Evolutionary conservation across 2,797 vertebrate genomes (phyloP).

Genomic region (Scyliorhinus canicula): DNA sequence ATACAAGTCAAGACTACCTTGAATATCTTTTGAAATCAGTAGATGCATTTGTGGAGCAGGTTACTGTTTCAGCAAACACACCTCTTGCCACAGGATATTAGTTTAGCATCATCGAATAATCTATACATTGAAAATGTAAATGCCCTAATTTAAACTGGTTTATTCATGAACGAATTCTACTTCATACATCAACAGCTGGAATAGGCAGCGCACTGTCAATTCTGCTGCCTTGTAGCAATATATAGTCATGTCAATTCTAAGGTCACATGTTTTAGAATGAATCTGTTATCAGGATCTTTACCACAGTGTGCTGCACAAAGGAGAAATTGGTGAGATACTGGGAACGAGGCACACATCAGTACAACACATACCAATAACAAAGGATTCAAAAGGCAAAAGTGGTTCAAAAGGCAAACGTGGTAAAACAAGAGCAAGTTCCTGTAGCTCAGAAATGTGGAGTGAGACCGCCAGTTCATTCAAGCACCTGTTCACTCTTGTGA

Average conservation of each 20-base stretch:
- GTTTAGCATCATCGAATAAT: background rate
- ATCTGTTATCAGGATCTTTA: background rate
- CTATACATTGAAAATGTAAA: background rate
- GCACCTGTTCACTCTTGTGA: background rate
- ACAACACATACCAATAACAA: background rate
- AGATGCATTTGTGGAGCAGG: background rate
- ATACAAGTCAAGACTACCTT: background rate
- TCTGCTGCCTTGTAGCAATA: too few species aligned
- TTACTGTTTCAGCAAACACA: background rate
- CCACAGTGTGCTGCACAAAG: background rate
- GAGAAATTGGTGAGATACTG: background rate
- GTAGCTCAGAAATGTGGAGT: background rate
- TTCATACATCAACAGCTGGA: background rate
- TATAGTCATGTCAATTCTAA: background rate
- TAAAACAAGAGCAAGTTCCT: background rate
- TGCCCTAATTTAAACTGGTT: background rate
- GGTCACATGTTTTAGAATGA: background rate
- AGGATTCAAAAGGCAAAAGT: background rate
- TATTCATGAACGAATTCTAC: background rate
- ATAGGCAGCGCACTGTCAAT: background rate
- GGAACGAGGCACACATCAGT: background rate
- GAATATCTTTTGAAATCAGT: background rate
- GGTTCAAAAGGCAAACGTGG: slow-evolving; percentile 10
- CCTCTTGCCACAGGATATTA: background rate
- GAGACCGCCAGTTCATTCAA: background rate